Evolutionary conservation across 1,140 invertebrate genomes (phyloP).

Genomic region (Sesamia nonagrioides): DNA sequence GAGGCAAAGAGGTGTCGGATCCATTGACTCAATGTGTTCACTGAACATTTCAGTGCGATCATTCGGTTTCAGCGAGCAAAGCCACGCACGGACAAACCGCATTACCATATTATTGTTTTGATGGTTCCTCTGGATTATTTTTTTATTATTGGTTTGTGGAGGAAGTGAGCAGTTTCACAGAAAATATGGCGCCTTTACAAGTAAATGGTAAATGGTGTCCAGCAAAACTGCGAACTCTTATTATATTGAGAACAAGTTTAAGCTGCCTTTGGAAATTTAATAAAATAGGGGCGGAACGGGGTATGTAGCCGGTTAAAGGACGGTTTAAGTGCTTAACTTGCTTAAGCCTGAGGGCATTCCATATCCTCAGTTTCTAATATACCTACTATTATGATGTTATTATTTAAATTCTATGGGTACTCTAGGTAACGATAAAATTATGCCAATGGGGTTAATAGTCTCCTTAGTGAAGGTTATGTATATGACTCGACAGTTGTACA

Average conservation of each 20-base stretch:
- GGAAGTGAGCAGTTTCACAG: conserved; percentile 7
- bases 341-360: conserved; percentile 9
- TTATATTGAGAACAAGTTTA: conserved; percentile 9
- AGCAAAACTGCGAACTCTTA: background rate
- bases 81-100: conserved; percentile 46
- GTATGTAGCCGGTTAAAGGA: conserved; percentile 7
- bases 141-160: conserved; percentile 9
- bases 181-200: conserved; percentile 15
- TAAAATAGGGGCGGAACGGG: background rate
- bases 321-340: conserved; percentile 38
- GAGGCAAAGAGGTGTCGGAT: conserved; percentile 46
- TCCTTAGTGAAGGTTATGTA: conserved; percentile 20
- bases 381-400: conserved; percentile 29
- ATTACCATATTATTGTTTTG: conserved; percentile 42
- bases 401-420: conserved; percentile 44
- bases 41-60: conserved; percentile 59
- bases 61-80: conserved; percentile 57
- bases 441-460: conserved; percentile 41
- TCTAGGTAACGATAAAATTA: conserved; percentile 35
- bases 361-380: conserved; percentile 36
- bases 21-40: conserved; percentile 53
- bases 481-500: conserved; percentile 42
- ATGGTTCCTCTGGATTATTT: background rate
- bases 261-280: conserved; percentile 14
- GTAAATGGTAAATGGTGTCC: background rate